Conservation (phyloP, 2,888 invertebrate species). For the Agrotis clavis region DNA sequence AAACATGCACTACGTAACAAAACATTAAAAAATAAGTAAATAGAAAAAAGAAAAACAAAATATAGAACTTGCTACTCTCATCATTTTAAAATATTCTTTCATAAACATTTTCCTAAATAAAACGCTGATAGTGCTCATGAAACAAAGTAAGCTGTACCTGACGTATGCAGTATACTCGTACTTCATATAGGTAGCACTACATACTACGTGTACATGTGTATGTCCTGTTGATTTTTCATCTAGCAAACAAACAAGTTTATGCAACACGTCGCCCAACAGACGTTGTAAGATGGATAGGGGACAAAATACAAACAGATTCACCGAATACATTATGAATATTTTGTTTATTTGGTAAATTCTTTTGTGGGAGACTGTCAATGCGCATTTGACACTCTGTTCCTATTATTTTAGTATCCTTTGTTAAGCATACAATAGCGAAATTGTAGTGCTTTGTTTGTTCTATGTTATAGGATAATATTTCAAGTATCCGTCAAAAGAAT, state of each 20-base stretch:
- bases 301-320: slow-evolving; percentile 53
- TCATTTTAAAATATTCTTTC: slow-evolving; percentile 42
- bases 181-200: neutral
- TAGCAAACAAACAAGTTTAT: slow-evolving; percentile 70
- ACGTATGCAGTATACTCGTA: slow-evolving; percentile 25
- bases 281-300: slow-evolving; percentile 66
- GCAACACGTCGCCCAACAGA: slow-evolving; percentile 58
- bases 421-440: neutral
- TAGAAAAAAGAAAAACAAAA: slow-evolving; percentile 10
- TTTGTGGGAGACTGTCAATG: slow-evolving; percentile 12
- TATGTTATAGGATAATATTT: neutral
- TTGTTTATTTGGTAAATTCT: slow-evolving; percentile 37
- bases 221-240: slow-evolving; percentile 72
- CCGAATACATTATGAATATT: slow-evolving; percentile 54
- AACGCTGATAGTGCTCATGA: slow-evolving; percentile 39
- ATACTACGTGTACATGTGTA: slow-evolving; percentile 20
- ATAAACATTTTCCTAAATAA: slow-evolving; percentile 38
- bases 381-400: slow-evolving; percentile 23
- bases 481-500: neutral
- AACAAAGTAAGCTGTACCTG: slow-evolving; percentile 37
- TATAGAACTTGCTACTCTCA: slow-evolving; percentile 28
- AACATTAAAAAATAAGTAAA: slow-evolving; percentile 10
- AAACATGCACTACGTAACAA: neutral
- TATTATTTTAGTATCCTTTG: neutral
- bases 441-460: neutral